Percentiles rank a stretch among this genome's conserved stretches.
Evolutionary conservation across 2,113 vertebrate genomes (phyloP).

Genomic region (Tenebrosternarchus preto): DNA sequence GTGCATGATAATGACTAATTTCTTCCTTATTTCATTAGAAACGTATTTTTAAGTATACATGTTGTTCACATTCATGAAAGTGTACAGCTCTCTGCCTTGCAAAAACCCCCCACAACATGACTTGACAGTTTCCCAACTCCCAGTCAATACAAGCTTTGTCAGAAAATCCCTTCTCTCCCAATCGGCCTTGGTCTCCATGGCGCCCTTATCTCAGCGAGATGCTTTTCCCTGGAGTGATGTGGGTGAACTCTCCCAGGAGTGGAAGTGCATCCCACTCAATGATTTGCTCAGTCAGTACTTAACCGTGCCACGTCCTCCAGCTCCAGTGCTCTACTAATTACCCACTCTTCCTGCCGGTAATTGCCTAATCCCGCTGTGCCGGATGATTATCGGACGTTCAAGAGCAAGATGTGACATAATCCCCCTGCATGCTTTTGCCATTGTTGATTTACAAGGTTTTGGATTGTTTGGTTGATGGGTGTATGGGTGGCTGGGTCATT

Average conservation of each 20-base stretch:
- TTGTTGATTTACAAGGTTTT: slow-evolving; percentile 55
- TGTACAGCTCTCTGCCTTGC: too few relatives aligned
- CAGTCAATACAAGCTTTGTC: not conserved
- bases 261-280: slow-evolving; percentile 64
- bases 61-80: too few relatives aligned
- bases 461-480: slow-evolving; percentile 19
- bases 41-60: too few relatives aligned
- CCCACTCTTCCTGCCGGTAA: slow-evolving; percentile 69
- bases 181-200: not conserved
- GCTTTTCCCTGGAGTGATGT: slow-evolving; percentile 49
- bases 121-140: not conserved
- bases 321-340: slow-evolving; percentile 76
- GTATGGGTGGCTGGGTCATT: not conserved
- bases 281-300: slow-evolving; percentile 75
- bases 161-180: not conserved
- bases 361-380: slow-evolving; percentile 69
- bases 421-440: slow-evolving; percentile 53
- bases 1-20: too few relatives aligned
- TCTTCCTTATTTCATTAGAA: too few relatives aligned
- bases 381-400: slow-evolving; percentile 69
- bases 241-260: slow-evolving; percentile 60
- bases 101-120: not conserved
- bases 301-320: slow-evolving; percentile 76
- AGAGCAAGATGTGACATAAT: slow-evolving; percentile 60
- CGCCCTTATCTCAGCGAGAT: not conserved